Base-by-base conservation (phyloP, 2,797 vertebrate species). In the Anguilla marmorata region DNA sequence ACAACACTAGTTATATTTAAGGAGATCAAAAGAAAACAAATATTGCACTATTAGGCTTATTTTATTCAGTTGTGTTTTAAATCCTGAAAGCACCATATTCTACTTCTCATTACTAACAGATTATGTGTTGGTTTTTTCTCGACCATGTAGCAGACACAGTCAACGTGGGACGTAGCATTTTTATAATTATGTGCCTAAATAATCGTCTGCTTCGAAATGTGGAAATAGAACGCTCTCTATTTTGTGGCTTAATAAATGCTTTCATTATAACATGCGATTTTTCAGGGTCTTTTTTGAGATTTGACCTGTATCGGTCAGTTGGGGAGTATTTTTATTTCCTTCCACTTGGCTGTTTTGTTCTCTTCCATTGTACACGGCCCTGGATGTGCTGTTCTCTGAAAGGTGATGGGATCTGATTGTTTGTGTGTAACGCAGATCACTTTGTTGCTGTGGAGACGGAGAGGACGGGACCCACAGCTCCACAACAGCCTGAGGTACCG, bases 401-500 rank as follows among this genome's bases (percentile, higher is more conserved):
- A 85, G 63, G 8, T 84, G 48, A 16, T 54, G 33, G 66, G 63
- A 50, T 37, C 86, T 84, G 41, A 69, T 50, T 87, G 16, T 87
- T 80, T 82, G 16, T 87, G 37, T 82, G 0, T 27, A 3, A 33
- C n/a, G 41, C 82, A 93, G 94, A 87, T 85, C 88, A 90, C 80
- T 87, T 74, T 56, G 88, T 90, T 48, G 86, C 88, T 33, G 87
- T 85, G 74, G 89, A 76, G 0, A 85, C 6, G 0, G 90, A 90
- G 3, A 89, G 86, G 45, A 33, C 89, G 12, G 89, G 90, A 12
- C 88, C 86, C 87, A 66, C 48, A 33, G 84, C 58, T 41, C 89
- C 86, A 56, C 86, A 66, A 8, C 19, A 79, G 24, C 87, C 87
- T 60, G 52, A 93, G 92, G 94, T 95, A 56, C 79, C 21, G 0